Evolutionary conservation across 1,140 invertebrate species (phyloP), one percentile per base, ranked within the genome.

Genomic region (Trichonephila clavipes): DNA sequence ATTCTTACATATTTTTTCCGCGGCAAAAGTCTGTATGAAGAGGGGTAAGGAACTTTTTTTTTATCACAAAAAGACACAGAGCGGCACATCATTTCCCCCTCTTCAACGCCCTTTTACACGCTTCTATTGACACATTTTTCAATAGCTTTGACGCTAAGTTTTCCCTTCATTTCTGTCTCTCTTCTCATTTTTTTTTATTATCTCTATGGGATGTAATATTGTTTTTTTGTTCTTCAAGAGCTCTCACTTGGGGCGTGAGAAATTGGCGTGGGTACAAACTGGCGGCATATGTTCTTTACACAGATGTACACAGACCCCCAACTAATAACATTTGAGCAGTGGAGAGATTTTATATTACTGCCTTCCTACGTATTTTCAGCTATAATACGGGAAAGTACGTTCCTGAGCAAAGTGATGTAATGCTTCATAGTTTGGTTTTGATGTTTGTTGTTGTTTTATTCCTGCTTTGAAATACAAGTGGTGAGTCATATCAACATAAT

Each of bases 231-330:
- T 92, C 91, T 86, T 51, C n/a, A n/a, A 19, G n/a, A 82, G 90
- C 90, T 92, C 90, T 92, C 90, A 92, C 90, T 92, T 92, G 82
- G 83, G 34, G 91, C 91, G 83, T 92, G 66, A 92, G 91, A 92
- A 92, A 92, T 92, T 61, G 82, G 40, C 81, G 77, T 34, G 90
- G 90, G 64, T 85, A 66, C 28, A 92, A 85, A 64, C 10, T 85
- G 91, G 91, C 82, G 81, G 58, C 91, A 92, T 77, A 92, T 92
- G 91, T 87, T 92, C 72, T 51, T 51, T 44, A 28, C 90, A 44
- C 58, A 83, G 77, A 40, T 81, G 72, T 19, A 40, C 58, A 19
- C 24, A 87, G 16, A 64, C 72, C 72, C 66, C 58, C 58, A 87
- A 62, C 85, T 87, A 87, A 87, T 87, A 87, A 62, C 59, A 34